Conservation (phyloP, 2,888 invertebrate species). For the Acronicta leporina region DNA sequence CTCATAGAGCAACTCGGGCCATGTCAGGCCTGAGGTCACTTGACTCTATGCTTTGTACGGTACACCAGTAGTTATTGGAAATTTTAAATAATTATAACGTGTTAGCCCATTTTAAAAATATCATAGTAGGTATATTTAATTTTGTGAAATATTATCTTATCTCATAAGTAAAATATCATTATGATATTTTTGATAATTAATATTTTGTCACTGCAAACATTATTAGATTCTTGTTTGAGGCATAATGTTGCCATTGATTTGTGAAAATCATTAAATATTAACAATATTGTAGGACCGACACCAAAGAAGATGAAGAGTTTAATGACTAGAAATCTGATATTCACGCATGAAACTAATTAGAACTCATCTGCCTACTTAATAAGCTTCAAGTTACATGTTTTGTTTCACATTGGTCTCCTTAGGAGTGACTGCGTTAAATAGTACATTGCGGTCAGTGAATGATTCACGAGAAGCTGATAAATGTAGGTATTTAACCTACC, state of each 20-base stretch:
- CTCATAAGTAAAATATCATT: too few species aligned
- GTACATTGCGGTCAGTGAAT: constrained; percentile 37
- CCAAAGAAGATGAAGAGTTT: neutral
- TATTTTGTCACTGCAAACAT: too few species aligned
- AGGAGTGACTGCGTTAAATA: constrained; percentile 4
- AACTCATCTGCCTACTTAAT: constrained; percentile 8
- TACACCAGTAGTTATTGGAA: neutral
- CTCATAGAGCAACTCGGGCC: too few species aligned
- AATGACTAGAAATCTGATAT: constrained; percentile 12
- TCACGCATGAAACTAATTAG: constrained; percentile 29
- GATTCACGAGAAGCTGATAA: constrained; percentile 36
- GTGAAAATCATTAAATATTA: neutral
- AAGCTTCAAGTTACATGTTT: constrained; percentile 20
- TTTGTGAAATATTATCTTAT: too few species aligned
- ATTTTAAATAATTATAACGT: neutral
- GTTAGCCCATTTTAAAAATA: too few species aligned
- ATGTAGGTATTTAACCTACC: constrained; percentile 32
- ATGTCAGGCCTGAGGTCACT: too few species aligned
- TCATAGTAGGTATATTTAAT: too few species aligned
- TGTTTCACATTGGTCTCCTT: constrained; percentile 17
- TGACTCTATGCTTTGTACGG: neutral
- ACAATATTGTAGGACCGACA: too few species aligned
- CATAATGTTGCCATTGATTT: neutral
- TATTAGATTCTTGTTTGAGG: too few species aligned
- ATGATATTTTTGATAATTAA: too few species aligned